Conservation (phyloP, 2,113 vertebrate species). For the Proterorhinus semilunaris region DNA sequence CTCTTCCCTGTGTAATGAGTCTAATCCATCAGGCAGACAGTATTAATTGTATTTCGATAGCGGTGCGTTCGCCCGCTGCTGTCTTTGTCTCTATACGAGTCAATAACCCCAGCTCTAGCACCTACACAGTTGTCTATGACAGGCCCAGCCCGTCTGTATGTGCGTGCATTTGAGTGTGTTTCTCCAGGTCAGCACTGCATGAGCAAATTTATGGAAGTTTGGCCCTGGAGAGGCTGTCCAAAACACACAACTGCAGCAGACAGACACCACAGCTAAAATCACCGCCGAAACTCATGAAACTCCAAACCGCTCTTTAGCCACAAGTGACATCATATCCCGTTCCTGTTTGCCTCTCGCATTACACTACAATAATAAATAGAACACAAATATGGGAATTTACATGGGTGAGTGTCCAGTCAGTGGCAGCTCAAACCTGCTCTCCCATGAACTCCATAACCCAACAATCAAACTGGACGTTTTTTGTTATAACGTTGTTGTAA, state of each 20-base stretch:
- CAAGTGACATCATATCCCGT: constrained; percentile 72
- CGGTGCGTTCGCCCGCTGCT: constrained; percentile 65
- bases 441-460: constrained; percentile 66
- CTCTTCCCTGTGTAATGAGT: constrained; percentile 68
- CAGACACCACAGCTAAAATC: constrained; percentile 68
- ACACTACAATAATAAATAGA: constrained; percentile 62
- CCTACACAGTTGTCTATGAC: constrained; percentile 61
- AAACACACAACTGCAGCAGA: constrained; percentile 58
- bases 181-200: constrained; percentile 64
- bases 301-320: constrained; percentile 64
- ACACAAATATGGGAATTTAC: constrained; percentile 64
- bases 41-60: constrained; percentile 77
- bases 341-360: constrained; percentile 65
- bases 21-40: constrained; percentile 76
- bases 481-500: neutral
- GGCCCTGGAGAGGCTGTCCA: constrained; percentile 57
- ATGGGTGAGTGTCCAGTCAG: constrained; percentile 28
- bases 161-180: constrained; percentile 18
- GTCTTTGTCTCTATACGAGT: constrained; percentile 67
- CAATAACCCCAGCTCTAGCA: constrained; percentile 63
- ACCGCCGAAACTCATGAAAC: constrained; percentile 35
- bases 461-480: constrained; percentile 16
- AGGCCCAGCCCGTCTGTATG: constrained; percentile 19
- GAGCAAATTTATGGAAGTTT: constrained; percentile 65
- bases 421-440: constrained; percentile 46